Base-by-base conservation (phyloP, 1,140 invertebrate species). In the Bicyclus anynana region DNA sequence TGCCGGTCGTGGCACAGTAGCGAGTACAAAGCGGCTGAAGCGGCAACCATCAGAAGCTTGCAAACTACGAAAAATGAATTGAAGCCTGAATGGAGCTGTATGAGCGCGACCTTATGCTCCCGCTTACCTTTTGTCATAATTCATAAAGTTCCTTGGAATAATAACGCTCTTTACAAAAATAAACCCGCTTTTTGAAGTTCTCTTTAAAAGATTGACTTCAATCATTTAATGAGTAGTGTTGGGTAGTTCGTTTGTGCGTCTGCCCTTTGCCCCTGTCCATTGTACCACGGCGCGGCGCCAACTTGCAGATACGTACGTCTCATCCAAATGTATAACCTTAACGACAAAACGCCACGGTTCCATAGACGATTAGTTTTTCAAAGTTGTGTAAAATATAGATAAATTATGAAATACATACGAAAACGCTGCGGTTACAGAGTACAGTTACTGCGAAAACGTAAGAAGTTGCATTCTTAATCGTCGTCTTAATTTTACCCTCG, bases 161-260 rank as follows among this genome's bases (percentile, higher is more conserved):
- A 40, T 40, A 44, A 44, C 42, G 42, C 20, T 44, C 42, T 21
- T 44, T 44, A 21, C 42, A 21, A 44, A 44, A 44, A 20, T 44
- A 44, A 44, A 44, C 42, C 20, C 42, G 42, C 42, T 44, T 44
- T 44, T 44, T 44, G 42, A 44, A 44, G 18, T 21, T 44, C 42
- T 44, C 42, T 44, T 44, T 12, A 44, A 44, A 44, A 44, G 42
- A 44, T 44, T 44, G 42, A 44, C 42, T 44, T 44, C 42, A 44
- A 44, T 44, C 42, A 44, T 44, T 44, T 44, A 44, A 44, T 44
- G 42, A 44, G 42, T 44, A 44, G 42, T 44, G 42, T 20, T 12
- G 42, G 42, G 42, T 44, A 44, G 42, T 44, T 44, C 42, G 42
- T 44, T 44, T 44, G 42, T 44, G 42, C 42, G 42, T 44, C 42